Evolutionary conservation across 2,888 invertebrate species (phyloP).

Genomic region (Auanema sp.): DNA sequence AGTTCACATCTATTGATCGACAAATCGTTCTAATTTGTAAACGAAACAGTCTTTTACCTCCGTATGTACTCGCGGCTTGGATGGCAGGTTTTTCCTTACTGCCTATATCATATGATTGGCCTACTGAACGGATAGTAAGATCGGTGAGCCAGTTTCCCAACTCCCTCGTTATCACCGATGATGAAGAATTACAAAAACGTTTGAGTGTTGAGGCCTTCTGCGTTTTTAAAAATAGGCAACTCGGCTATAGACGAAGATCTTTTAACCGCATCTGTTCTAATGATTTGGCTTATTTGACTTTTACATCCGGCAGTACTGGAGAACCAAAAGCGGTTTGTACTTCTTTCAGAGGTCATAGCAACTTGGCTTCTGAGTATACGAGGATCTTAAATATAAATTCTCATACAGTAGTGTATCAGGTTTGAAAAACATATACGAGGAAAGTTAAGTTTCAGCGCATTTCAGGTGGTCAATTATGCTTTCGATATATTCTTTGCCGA

Average conservation of each 20-base stretch:
- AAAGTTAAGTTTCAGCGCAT: background rate
- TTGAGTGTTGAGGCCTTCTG: background rate
- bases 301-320: constrained; percentile 59
- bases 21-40: constrained; percentile 20
- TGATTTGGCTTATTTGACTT: constrained; percentile 46
- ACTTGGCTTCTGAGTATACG: constrained; percentile 45
- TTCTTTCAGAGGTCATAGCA: constrained; percentile 41
- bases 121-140: constrained; percentile 14
- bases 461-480: constrained; percentile 50
- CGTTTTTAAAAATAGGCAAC: background rate
- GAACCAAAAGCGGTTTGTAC: constrained; percentile 50
- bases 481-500: constrained; percentile 62
- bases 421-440: background rate
- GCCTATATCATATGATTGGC: constrained; percentile 37
- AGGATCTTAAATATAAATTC: constrained; percentile 25
- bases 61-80: constrained; percentile 27
- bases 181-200: background rate
- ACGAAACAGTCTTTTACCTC: constrained; percentile 16
- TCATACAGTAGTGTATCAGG: constrained; percentile 44
- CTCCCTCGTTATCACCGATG: constrained; percentile 11
- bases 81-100: constrained; percentile 18
- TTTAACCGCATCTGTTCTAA: background rate
- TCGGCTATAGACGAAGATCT: background rate
- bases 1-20: constrained; percentile 13
- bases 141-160: constrained; percentile 10